Evolutionary conservation across 2,113 vertebrate species (phyloP).

Genomic region (Andinoacara biseriatus): DNA sequence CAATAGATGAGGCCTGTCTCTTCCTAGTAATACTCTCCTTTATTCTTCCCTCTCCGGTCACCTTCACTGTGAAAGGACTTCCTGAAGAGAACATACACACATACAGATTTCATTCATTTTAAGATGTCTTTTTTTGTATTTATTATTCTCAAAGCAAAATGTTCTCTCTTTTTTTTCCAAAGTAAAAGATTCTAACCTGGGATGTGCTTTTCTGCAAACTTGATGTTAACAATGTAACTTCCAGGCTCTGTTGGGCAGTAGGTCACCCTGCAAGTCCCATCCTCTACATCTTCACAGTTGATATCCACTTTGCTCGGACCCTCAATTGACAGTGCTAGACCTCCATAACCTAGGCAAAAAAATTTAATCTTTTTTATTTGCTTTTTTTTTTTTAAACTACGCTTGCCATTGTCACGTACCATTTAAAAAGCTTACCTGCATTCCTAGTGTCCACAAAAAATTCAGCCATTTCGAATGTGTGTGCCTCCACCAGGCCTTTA

Average conservation of each 20-base stretch:
- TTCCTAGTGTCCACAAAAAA: slow-evolving; percentile 97
- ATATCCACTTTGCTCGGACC: slow-evolving; percentile 99
- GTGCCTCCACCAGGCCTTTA: slow-evolving; percentile 88
- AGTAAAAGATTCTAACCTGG: slow-evolving; percentile 80
- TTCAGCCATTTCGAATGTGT: slow-evolving; percentile 91
- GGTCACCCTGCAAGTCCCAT: slow-evolving; percentile 94
- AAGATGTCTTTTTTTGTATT: neutral
- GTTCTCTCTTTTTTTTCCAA: neutral
- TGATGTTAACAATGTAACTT: slow-evolving; percentile 96
- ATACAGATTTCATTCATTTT: neutral
- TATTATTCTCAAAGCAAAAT: neutral
- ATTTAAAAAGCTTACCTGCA: slow-evolving; percentile 81
- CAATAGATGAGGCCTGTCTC: slow-evolving; percentile 92
- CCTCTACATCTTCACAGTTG: slow-evolving; percentile 95
- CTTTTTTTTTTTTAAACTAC: rapidly evolving
- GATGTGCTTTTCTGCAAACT: slow-evolving; percentile 95
- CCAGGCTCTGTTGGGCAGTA: slow-evolving; percentile 97
- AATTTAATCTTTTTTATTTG: neutral
- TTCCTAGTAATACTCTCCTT: slow-evolving; percentile 96
- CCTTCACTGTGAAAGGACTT: slow-evolving; percentile 96
- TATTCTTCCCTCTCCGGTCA: slow-evolving; percentile 94
- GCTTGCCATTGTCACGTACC: rapidly evolving
- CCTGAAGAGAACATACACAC: slow-evolving; percentile 73
- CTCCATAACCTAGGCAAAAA: slow-evolving; percentile 88
- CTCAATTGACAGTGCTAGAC: slow-evolving; percentile 92